phyloP scores from a whole-genome alignment of 1,140 invertebrate genomes.

The Drosophila nigrodunni region DNA sequence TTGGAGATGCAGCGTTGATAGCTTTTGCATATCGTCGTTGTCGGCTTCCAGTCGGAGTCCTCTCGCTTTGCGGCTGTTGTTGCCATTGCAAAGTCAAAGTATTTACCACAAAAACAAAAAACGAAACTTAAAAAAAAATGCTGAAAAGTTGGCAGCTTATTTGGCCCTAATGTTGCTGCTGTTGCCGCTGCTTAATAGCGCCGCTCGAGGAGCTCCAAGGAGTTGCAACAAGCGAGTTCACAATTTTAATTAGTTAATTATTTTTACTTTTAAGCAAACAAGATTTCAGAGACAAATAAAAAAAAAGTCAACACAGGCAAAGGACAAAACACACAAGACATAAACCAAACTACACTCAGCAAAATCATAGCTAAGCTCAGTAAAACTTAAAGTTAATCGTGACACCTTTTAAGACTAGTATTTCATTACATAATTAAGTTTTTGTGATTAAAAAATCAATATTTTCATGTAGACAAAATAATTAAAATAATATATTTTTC shows the following conservation, averaged over 20 bases:
- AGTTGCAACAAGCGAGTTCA: conserved; percentile 65
- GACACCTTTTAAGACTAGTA: too few species aligned
- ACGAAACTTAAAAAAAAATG: conserved; percentile 30
- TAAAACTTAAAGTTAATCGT: too few species aligned
- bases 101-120: conserved; percentile 48
- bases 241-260: conserved; percentile 84
- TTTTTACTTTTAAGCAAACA: conserved; percentile 84
- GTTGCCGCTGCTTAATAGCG: conserved; percentile 34
- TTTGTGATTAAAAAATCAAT: too few species aligned
- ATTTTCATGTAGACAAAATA: too few species aligned
- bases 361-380: background rate
- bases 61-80: conserved; percentile 15
- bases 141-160: conserved; percentile 74
- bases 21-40: conserved; percentile 78
- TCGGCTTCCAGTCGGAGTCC: conserved; percentile 35
- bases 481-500: too few species aligned
- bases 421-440: too few species aligned
- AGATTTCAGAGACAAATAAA: conserved; percentile 81
- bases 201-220: conserved; percentile 12
- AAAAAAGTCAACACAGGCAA: conserved; percentile 38
- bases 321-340: conserved; percentile 14
- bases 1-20: conserved; percentile 76
- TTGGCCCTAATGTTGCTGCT: conserved; percentile 71
- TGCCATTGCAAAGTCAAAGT: conserved; percentile 46
- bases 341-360: conserved; percentile 26